These are phyloP conservation scores for Psittacus erithacus DNA, from an alignment of 2,113 vertebrate species.

Conservation along the genomic window DNA sequence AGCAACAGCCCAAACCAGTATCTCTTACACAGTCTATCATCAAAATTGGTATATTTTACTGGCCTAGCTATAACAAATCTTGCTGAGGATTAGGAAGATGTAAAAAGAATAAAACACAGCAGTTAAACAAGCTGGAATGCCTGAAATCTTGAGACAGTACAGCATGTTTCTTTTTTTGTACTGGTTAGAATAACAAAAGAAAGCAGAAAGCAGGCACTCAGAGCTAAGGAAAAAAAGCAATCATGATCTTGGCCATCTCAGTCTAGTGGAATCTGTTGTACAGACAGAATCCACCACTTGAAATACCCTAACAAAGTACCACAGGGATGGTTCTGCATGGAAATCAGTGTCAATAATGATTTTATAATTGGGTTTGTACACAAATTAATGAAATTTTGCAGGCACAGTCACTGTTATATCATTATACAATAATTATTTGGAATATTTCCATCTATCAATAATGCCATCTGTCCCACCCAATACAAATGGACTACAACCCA, in stretches of 20 bases:
- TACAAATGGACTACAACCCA: slow-evolving; percentile 76
- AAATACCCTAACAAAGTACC: neutral
- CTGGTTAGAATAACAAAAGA: neutral
- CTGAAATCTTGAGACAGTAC: neutral
- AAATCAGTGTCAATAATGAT: neutral
- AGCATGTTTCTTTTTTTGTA: neutral
- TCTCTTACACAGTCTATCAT: neutral
- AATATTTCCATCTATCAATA: slow-evolving; percentile 79
- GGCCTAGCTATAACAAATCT: neutral
- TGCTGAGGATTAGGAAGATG: neutral
- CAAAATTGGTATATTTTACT: neutral
- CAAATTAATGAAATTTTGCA: slow-evolving; percentile 65
- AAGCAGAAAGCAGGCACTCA: neutral
- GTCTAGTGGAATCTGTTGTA: neutral
- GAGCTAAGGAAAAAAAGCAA: neutral
- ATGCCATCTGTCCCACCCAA: slow-evolving; percentile 77
- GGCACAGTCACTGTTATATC: slow-evolving; percentile 59
- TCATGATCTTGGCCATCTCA: neutral
- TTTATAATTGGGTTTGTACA: neutral
- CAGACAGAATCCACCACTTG: neutral
- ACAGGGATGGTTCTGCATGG: neutral
- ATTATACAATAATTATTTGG: slow-evolving; percentile 76
- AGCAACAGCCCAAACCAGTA: neutral
- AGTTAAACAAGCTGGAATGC: neutral
- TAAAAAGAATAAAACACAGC: neutral